Percentiles rank a stretch among this genome's conserved stretches.
These are phyloP conservation scores for Apamea anceps DNA, from an alignment of 2,888 invertebrate species.

Conservation along the genomic window DNA sequence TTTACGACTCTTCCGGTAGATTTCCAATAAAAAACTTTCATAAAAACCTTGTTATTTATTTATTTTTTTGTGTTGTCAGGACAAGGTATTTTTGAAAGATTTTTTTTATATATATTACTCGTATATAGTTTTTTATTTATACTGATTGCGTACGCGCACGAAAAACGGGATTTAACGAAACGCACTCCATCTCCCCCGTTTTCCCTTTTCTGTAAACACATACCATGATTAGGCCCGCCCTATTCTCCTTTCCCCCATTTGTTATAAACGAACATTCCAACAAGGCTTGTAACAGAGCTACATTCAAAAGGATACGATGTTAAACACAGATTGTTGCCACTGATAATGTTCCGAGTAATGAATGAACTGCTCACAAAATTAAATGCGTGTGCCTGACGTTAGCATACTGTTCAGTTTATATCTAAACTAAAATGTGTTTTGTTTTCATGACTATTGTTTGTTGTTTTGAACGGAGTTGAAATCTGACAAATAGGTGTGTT, in stretches of 20 bases:
- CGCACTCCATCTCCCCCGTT: too few species aligned
- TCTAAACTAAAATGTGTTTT: constrained; percentile 21
- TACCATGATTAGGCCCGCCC: neutral
- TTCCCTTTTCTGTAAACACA: neutral
- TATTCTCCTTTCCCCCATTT: constrained; percentile 3
- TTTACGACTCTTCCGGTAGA: too few species aligned
- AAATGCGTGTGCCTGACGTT: constrained; percentile 24
- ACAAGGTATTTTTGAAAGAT: too few species aligned
- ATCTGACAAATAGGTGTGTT: neutral
- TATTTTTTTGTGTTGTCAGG: too few species aligned
- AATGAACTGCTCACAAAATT: constrained; percentile 48
- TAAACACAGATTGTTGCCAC: constrained; percentile 35
- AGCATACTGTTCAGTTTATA: constrained; percentile 19
- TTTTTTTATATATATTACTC: too few species aligned
- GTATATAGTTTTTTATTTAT: neutral
- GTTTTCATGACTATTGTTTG: neutral
- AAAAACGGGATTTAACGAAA: neutral
- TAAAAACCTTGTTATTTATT: too few species aligned
- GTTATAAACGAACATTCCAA: constrained; percentile 37
- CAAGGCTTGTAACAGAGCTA: constrained; percentile 35
- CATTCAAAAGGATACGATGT: constrained; percentile 45
- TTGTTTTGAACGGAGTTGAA: neutral
- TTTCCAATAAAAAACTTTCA: too few species aligned
- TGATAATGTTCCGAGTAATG: constrained; percentile 44
- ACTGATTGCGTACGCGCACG: neutral